Evolutionary conservation across 2,888 invertebrate genomes (phyloP), one percentile per base, ranked within the genome.

Genomic region (Xanthorhoe designata): DNA sequence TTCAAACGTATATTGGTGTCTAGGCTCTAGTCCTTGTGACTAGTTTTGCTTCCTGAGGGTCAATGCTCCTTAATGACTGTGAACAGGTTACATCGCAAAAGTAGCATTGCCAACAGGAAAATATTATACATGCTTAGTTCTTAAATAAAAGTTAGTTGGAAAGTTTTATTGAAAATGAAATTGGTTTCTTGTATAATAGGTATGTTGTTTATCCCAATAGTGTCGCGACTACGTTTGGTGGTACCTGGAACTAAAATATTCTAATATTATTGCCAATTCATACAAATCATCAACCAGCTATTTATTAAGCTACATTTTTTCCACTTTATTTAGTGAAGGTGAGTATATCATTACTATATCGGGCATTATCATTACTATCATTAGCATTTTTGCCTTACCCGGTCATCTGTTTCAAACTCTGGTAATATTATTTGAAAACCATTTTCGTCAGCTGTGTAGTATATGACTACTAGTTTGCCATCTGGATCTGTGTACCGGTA

Each of bases 81-180:
- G 49, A 67, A 67, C 67, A 56, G 67, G 67, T 63, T 67, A 45
- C 55, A 58, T 45, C 47, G 52, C 45, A 54, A 18, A 54, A 45
- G 42, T 59, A 59, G 47, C 47, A 53, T n/a, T 42, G 45, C 13
- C 9, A 5, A n/a, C 13, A 42, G 38, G 38, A 42, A 42, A 9
- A 42, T 42, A 5, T 42, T 42, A 42, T 13, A 13, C 38, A 42
- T 13, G 5, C 38, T 42, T 42, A 42, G 3, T 13, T 42, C 13
- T 13, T 42, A 13, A 13, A 13, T n/a, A n/a, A 42, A 42, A 42
- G 5, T 1, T 13, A 13, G 10, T 13, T 42, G 38, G 2, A 3
- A 42, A 42, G 13, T 42, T 9, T n/a, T 4, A 24, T 4, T 4
- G 13, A 42, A 13, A 3, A 42, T 2, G 10, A 42, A 13, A 42